Conservation (phyloP, 1,140 invertebrate species). For the Cyrtorhinus lividipennis region DNA sequence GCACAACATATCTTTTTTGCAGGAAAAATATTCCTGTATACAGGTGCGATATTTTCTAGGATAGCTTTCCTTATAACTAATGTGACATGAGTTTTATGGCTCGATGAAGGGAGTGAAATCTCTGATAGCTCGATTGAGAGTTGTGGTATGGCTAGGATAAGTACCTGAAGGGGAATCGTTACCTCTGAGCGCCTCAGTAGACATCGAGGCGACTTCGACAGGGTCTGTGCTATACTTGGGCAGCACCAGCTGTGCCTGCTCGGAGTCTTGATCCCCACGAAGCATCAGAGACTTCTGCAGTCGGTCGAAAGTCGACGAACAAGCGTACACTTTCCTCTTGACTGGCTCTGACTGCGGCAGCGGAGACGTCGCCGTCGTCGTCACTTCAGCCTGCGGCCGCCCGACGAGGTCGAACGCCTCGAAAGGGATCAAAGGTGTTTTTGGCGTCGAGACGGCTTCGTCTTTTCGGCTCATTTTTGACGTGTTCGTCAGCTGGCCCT, state of each 20-base stretch:
- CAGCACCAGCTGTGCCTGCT: neutral
- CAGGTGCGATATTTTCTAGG: no score
- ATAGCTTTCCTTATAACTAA: no score
- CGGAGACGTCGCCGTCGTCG: conserved; percentile 31
- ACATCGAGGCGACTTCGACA: conserved; percentile 9
- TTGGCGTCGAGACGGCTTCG: conserved; percentile 24
- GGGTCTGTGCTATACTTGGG: neutral
- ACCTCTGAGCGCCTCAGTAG: conserved; percentile 19
- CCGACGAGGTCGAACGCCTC: conserved; percentile 35
- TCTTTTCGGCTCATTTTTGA: conserved; percentile 10
- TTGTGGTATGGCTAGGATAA: no score
- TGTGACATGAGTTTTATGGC: no score
- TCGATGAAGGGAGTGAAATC: no score
- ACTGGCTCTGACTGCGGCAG: conserved; percentile 55
- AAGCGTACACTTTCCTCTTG: conserved; percentile 49
- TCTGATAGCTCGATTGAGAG: no score
- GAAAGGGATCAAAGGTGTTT: conserved; percentile 30
- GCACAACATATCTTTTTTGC: no score
- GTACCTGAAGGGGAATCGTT: no score
- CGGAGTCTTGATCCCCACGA: neutral
- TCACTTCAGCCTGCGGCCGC: conserved; percentile 8
- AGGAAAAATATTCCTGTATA: no score
- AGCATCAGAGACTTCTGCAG: conserved; percentile 25
- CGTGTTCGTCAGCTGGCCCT: neutral
- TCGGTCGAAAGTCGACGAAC: conserved; percentile 30